Evolutionary conservation across 2,888 invertebrate genomes (phyloP).

Genomic region (Oligia strigilis): DNA sequence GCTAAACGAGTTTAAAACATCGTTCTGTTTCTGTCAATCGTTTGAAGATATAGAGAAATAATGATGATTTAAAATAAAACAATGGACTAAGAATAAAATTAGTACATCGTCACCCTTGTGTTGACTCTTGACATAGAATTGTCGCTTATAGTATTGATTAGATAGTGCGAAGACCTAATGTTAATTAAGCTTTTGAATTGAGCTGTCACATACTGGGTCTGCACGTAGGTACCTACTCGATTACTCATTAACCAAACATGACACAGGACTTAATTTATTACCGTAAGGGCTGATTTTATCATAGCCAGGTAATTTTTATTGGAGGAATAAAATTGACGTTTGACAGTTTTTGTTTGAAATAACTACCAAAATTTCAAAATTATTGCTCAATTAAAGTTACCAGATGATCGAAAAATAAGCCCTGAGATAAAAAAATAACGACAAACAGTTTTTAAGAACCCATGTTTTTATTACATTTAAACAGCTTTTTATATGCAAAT

Average conservation of each 20-base stretch:
- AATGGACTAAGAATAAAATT: background rate
- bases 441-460: too few species aligned
- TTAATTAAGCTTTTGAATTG: background rate
- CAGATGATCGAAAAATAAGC: too few species aligned
- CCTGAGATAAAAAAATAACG: too few species aligned
- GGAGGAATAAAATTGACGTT: too few species aligned
- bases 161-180: background rate
- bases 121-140: background rate
- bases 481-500: background rate
- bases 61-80: background rate
- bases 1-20: background rate
- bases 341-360: too few species aligned
- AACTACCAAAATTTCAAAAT: too few species aligned
- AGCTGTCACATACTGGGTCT: background rate
- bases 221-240: background rate
- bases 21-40: background rate
- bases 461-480: background rate
- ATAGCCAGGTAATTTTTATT: too few species aligned
- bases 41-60: background rate
- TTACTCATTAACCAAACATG: background rate
- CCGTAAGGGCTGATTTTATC: too few species aligned
- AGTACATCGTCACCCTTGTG: too few species aligned
- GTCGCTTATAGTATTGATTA: background rate
- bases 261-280: too few species aligned
- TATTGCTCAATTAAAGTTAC: too few species aligned